Conservation (phyloP, 2,797 vertebrate species). For the Macropus fuliginosus region DNA sequence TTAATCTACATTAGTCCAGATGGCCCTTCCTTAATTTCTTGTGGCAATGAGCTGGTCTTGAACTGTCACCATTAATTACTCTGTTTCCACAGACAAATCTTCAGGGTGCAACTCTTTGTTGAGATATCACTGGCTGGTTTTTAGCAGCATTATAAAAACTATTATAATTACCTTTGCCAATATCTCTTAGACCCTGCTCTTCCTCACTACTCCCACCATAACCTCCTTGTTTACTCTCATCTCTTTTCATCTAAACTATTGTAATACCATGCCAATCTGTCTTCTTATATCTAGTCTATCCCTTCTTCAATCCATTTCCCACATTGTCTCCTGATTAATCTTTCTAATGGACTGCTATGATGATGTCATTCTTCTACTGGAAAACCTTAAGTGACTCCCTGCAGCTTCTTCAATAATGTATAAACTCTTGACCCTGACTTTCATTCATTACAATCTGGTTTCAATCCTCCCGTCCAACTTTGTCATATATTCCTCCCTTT, state of each 20-base stretch:
- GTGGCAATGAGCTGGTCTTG: background rate
- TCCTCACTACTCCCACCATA: background rate
- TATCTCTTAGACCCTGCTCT: background rate
- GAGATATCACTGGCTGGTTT: background rate
- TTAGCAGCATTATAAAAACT: background rate
- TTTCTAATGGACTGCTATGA: background rate
- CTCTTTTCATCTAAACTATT: background rate
- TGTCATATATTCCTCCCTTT: background rate
- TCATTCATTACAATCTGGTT: background rate
- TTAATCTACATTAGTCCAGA: background rate
- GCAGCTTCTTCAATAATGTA: background rate
- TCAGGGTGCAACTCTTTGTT: background rate
- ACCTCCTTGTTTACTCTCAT: background rate
- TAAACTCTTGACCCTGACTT: background rate
- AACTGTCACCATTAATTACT: background rate
- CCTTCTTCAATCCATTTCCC: background rate
- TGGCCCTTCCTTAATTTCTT: background rate
- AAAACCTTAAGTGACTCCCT: background rate
- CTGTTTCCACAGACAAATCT: background rate
- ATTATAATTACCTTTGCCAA: background rate
- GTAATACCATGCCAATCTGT: background rate
- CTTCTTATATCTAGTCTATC: background rate
- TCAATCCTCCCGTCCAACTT: background rate
- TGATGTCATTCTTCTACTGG: background rate
- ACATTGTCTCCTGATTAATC: background rate